Percentiles rank a stretch among this genome's conserved stretches.
These are phyloP conservation scores for Hippocampus zosterae DNA, from an alignment of 2,113 vertebrate genomes.

Conservation along the genomic window DNA sequence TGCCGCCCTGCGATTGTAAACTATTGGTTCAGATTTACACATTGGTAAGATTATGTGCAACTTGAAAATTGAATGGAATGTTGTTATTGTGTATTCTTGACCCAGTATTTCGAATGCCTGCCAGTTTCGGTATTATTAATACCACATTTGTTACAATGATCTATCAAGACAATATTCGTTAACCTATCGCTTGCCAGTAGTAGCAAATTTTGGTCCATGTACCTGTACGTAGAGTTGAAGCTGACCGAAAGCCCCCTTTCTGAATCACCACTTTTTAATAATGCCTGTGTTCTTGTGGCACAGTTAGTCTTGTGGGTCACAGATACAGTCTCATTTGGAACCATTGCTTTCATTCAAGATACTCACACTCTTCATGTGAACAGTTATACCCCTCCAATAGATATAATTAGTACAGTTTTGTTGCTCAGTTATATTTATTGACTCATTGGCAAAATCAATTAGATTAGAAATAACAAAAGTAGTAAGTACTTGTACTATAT, in stretches of 20 bases:
- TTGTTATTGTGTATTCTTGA: slow-evolving; percentile 10
- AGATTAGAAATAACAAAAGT: too few species aligned
- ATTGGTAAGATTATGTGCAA: slow-evolving; percentile 31
- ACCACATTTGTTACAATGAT: neutral
- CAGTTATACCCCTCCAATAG: too few species aligned
- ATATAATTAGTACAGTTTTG: too few species aligned
- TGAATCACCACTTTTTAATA: slow-evolving; percentile 36
- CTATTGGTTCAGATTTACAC: slow-evolving; percentile 38
- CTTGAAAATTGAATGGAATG: slow-evolving; percentile 26
- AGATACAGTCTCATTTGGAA: neutral
- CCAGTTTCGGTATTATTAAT: slow-evolving; percentile 8
- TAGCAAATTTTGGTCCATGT: slow-evolving; percentile 11
- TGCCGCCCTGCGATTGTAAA: slow-evolving; percentile 42
- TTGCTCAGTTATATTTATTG: too few species aligned
- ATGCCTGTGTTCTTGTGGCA: slow-evolving; percentile 48
- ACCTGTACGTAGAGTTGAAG: slow-evolving; percentile 6
- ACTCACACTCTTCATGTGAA: too few species aligned
- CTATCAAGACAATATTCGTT: neutral
- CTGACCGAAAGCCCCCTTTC: neutral
- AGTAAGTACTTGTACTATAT: too few species aligned
- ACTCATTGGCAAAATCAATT: neutral
- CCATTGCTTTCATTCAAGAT: neutral
- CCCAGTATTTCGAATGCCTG: slow-evolving; percentile 2
- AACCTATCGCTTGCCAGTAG: neutral
- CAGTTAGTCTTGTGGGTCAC: slow-evolving; percentile 22